Evolutionary conservation across 2,113 vertebrate species (phyloP).

Genomic region (Chrysochloris asiatica): DNA sequence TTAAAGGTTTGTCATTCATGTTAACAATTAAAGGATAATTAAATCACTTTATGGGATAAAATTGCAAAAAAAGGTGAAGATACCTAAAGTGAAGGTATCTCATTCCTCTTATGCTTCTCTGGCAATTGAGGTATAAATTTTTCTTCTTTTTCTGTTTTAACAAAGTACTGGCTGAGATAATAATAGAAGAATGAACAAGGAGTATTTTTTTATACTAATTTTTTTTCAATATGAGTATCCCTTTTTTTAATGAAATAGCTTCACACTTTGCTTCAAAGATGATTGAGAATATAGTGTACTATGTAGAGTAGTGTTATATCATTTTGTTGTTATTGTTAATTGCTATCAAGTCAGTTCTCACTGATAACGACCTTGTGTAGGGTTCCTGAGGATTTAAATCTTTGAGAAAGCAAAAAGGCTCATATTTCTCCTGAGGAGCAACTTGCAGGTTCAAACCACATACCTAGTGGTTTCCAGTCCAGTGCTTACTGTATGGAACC

Average conservation of each 20-base stretch:
- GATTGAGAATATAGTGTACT: background rate
- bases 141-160: background rate
- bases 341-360: too few species aligned
- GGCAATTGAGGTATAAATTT: background rate
- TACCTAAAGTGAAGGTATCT: background rate
- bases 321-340: too few species aligned
- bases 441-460: too few species aligned
- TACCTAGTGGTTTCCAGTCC: too few species aligned
- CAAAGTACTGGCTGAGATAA: background rate
- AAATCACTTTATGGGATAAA: constrained; percentile 36
- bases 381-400: too few species aligned
- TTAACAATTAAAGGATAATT: constrained; percentile 35
- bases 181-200: background rate
- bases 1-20: constrained; percentile 26
- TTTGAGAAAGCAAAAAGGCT: too few species aligned
- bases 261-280: constrained; percentile 26
- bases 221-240: background rate
- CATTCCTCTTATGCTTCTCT: constrained; percentile 1
- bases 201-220: background rate
- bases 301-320: too few species aligned
- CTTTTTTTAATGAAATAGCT: background rate
- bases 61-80: constrained; percentile 8
- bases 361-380: too few species aligned
- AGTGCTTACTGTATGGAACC: too few species aligned
- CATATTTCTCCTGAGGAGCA: too few species aligned